These are phyloP conservation scores for Siniperca knerii DNA, from an alignment of 2,113 vertebrate genomes.

Conservation along the genomic window DNA sequence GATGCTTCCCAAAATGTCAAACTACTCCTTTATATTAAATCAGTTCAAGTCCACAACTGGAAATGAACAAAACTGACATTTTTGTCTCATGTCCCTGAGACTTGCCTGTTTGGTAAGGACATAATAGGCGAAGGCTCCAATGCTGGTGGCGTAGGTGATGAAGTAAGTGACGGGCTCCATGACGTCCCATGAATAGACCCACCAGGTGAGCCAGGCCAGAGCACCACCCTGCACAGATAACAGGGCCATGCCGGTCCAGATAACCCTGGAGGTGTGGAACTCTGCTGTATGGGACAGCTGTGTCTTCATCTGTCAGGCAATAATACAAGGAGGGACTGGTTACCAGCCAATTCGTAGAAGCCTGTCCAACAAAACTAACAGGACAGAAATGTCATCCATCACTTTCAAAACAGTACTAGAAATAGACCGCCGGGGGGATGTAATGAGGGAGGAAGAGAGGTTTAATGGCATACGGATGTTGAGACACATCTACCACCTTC, in stretches of 20 bases:
- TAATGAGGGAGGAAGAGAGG: not conserved
- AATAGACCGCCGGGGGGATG: not conserved
- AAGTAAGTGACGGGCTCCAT: conserved; percentile 98
- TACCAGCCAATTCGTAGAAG: not conserved
- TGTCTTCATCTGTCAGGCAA: conserved; percentile 85
- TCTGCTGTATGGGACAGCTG: conserved; percentile 81
- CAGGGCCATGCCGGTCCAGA: conserved; percentile 92
- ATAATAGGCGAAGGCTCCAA: conserved; percentile 92
- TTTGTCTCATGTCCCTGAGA: not conserved
- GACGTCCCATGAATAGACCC: conserved; percentile 98
- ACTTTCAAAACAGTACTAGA: not conserved
- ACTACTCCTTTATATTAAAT: not conserved
- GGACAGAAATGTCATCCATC: not conserved
- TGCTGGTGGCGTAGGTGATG: conserved; percentile 92
- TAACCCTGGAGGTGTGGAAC: conserved; percentile 80
- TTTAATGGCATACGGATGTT: not conserved
- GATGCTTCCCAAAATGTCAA: not conserved
- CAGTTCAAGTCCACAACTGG: not conserved
- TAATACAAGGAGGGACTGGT: not conserved
- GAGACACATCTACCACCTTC: conserved; percentile 82
- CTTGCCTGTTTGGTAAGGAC: conserved; percentile 90
- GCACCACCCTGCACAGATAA: conserved; percentile 93
- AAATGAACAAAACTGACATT: not conserved
- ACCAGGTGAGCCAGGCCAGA: conserved; percentile 96
- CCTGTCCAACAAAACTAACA: not conserved